phyloP scores from a whole-genome alignment of 37 sponge, comb jelly and placozoan genomes.

The Tethya wilhelma region DNA sequence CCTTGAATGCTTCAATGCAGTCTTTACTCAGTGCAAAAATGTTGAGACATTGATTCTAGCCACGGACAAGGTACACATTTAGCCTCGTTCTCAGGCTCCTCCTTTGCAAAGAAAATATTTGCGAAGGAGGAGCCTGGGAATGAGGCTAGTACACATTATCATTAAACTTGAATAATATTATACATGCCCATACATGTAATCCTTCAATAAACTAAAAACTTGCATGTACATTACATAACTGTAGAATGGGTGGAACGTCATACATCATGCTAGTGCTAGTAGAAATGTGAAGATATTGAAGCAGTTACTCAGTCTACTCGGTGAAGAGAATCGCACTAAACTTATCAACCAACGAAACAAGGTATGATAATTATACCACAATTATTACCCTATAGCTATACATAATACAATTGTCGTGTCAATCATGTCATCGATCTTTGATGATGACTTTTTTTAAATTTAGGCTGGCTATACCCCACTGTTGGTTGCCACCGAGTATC shows the following conservation, averaged over 20 bases:
- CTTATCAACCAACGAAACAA: too few relatives aligned
- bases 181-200: too few relatives aligned
- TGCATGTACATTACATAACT: not conserved
- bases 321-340: not conserved
- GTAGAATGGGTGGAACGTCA: slow-evolving; percentile 35
- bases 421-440: too few relatives aligned
- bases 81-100: too few relatives aligned
- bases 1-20: slow-evolving; percentile 30
- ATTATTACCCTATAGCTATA: too few relatives aligned
- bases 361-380: too few relatives aligned
- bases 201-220: too few relatives aligned
- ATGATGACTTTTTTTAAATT: not conserved
- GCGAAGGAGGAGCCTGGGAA: too few relatives aligned
- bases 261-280: slow-evolving; percentile 30
- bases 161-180: too few relatives aligned
- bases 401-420: too few relatives aligned
- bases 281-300: slow-evolving; percentile 27
- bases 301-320: not conserved
- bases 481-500: slow-evolving; percentile 46
- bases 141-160: too few relatives aligned
- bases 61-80: slow-evolving; percentile 15
- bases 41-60: not conserved
- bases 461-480: slow-evolving; percentile 54
- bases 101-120: too few relatives aligned
- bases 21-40: not conserved